A percentile compares a stretch with the other conserved stretches of the same genome.
Evolutionary conservation across 2,797 vertebrate species (phyloP).

Genomic region (Holocentrus rufus): DNA sequence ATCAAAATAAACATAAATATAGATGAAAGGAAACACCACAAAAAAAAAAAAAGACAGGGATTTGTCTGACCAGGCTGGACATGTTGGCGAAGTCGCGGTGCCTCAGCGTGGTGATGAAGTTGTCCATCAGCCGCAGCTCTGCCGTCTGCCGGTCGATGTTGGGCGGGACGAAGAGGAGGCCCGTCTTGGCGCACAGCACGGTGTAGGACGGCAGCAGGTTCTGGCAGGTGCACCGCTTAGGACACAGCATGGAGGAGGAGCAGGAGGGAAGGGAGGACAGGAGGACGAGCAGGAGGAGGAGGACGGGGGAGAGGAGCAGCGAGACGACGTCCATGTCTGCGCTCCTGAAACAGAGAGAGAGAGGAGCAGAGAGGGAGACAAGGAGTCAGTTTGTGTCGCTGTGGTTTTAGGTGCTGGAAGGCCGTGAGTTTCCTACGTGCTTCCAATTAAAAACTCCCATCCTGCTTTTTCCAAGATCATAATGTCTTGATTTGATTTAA

Average conservation of each 20-base stretch:
- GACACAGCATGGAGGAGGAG: slow-evolving; percentile 84
- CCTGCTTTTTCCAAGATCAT: neutral
- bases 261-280: slow-evolving; percentile 61
- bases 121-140: slow-evolving; percentile 91
- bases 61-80: slow-evolving; percentile 84
- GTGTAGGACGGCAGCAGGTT: slow-evolving; percentile 91
- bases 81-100: slow-evolving; percentile 93
- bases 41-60: neutral
- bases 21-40: neutral
- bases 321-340: slow-evolving; percentile 60
- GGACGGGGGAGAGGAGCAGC: slow-evolving; percentile 21
- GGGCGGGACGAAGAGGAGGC: slow-evolving; percentile 90
- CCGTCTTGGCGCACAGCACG: slow-evolving; percentile 90
- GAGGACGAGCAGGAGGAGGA: slow-evolving; percentile 48
- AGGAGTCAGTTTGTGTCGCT: neutral
- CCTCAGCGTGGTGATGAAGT: slow-evolving; percentile 91
- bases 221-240: slow-evolving; percentile 93
- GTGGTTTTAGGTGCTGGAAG: too few species aligned
- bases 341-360: slow-evolving; percentile 9
- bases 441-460: neutral
- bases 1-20: neutral
- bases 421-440: neutral
- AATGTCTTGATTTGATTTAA: neutral
- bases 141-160: slow-evolving; percentile 91
- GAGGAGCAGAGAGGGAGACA: neutral